Base-by-base conservation (phyloP, 2,888 invertebrate genomes). In the Sinhomidia bicolor region DNA sequence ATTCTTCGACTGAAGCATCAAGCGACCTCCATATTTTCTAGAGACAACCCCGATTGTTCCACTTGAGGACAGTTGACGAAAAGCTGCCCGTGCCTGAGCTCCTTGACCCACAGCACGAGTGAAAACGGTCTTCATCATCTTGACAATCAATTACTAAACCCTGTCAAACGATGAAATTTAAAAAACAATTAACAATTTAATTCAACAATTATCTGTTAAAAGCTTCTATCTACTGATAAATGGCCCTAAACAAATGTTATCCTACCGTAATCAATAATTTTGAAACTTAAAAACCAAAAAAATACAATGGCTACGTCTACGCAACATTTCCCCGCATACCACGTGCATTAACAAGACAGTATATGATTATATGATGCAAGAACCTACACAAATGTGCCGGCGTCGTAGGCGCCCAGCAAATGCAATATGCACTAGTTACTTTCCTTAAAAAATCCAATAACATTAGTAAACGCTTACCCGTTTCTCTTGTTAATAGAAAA, bases 41-140 rank as follows among this genome's bases (percentile, higher is more conserved):
- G 51, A 57, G 20, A 17, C 44, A 6, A 23, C 26, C 2, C 41
- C 26, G 2, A 74, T n/a, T 1, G 41, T 12, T 12, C 74, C 36
- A 14, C 29, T 23, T 0, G 65, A 17, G 0, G 81, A 87, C 23
- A 87, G 41, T 6, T 81, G 81, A 14, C 87, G 87, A 47, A 87
- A 17, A 32, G 81, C 60, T 0, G 51, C 54, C 0, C 74, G 29
- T n/a, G 83, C 9, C 51, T 65, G 81, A 7, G 26, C 71, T 12
- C 83, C 32, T n/a, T 65, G 65, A 5, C 65, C 29, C 17, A n/a
- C 44, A 29, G 57, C 5, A 17, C 85, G 44, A n/a, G 65, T 57
- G 41, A 85, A 79, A 29, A 79, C 78, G 0, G 47, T 32, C 23
- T 85, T 85, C 47, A 85, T 78, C 85, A 85, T 85, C 41, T 81